Percentiles rank a stretch among this genome's conserved stretches.
These are phyloP conservation scores for Prunella fulvescens DNA, from an alignment of 2,113 vertebrate species.

Conservation along the genomic window DNA sequence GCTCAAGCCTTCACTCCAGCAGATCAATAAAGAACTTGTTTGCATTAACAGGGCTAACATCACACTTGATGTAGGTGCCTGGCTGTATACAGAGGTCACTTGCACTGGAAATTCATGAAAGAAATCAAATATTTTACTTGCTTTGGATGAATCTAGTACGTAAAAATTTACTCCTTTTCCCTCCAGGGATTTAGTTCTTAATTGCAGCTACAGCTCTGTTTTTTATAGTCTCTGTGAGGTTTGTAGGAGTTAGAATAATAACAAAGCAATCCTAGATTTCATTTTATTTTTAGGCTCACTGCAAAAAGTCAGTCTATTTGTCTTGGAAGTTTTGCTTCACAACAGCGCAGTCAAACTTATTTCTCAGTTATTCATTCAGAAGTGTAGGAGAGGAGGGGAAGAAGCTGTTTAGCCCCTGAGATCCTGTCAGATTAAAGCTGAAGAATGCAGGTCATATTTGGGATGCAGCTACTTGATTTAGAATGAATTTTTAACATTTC, in stretches of 20 bases:
- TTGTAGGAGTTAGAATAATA: not conserved
- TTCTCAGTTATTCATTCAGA: not conserved
- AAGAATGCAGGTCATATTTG: not conserved
- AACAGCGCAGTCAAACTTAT: not conserved
- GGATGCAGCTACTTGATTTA: not conserved
- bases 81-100: constrained; percentile 48
- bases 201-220: constrained; percentile 37
- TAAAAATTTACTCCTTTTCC: constrained; percentile 72
- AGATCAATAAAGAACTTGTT: constrained; percentile 59
- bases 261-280: not conserved
- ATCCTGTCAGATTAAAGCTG: not conserved
- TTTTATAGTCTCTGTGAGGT: not conserved
- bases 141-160: constrained; percentile 45
- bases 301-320: not conserved
- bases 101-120: constrained; percentile 41
- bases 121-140: constrained; percentile 61
- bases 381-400: not conserved
- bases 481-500: not conserved
- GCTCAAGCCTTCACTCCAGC: not conserved
- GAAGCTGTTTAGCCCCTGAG: not conserved
- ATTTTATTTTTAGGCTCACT: not conserved
- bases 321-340: not conserved
- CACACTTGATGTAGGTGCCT: constrained; percentile 48
- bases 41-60: constrained; percentile 64
- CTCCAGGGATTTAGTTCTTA: constrained; percentile 67